phyloP scores from a whole-genome alignment of 2,797 vertebrate genomes.

The Rhinella marina region DNA sequence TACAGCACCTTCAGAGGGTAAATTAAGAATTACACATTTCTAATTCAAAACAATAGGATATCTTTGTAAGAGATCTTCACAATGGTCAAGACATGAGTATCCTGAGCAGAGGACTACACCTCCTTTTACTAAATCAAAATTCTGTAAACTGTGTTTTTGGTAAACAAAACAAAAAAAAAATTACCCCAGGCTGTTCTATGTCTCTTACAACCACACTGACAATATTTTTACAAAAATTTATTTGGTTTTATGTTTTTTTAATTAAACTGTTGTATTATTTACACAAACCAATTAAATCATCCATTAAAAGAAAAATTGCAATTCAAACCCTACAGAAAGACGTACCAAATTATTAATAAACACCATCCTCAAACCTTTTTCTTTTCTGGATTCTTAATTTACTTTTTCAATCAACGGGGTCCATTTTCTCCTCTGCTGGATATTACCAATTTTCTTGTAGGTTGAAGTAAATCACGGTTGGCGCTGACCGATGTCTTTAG shows the following conservation, averaged over 20 bases:
- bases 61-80: too few relatives aligned
- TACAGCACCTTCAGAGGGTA: too few relatives aligned
- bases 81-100: too few relatives aligned
- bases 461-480: slow-evolving; percentile 72
- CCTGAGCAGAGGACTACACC: too few relatives aligned
- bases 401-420: slow-evolving; percentile 74
- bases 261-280: background rate
- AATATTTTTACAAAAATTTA: too few relatives aligned
- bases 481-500: slow-evolving; percentile 62
- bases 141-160: too few relatives aligned
- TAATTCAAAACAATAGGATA: too few relatives aligned
- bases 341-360: background rate
- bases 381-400: slow-evolving; percentile 68
- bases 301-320: background rate
- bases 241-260: background rate
- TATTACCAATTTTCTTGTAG: slow-evolving; percentile 65
- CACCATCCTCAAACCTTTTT: slow-evolving; percentile 47
- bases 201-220: too few relatives aligned
- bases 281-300: background rate
- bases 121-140: too few relatives aligned
- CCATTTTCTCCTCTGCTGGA: slow-evolving; percentile 71
- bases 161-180: too few relatives aligned
- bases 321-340: background rate
- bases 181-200: too few relatives aligned
- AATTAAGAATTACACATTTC: too few relatives aligned